These are phyloP conservation scores for Trematocara variabile DNA, from an alignment of 2,113 vertebrate species.

Conservation along the genomic window DNA sequence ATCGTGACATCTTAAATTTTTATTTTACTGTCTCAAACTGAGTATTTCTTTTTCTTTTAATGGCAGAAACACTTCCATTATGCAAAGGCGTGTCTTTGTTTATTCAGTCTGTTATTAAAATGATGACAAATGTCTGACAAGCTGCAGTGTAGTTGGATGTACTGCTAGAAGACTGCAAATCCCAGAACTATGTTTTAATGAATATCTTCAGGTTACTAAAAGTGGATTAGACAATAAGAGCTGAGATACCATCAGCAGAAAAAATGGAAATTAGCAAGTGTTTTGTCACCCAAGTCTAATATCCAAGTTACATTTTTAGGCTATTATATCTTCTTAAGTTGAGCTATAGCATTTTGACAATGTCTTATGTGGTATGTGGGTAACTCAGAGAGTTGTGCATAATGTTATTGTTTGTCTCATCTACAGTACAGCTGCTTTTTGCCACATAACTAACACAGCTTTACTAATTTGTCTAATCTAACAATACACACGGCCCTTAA, in stretches of 20 bases:
- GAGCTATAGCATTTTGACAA: not conserved
- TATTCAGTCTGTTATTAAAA: not conserved
- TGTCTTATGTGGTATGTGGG: not conserved
- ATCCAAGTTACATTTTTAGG: not conserved
- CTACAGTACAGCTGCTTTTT: not conserved
- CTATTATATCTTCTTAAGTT: not conserved
- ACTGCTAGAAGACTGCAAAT: not conserved
- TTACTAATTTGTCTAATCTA: not conserved
- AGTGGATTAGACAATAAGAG: not conserved
- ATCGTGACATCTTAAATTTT: not conserved
- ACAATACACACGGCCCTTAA: accelerated
- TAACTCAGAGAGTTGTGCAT: not conserved
- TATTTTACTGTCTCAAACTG: not conserved
- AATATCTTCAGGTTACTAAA: not conserved
- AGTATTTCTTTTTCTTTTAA: not conserved
- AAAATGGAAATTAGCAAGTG: not conserved
- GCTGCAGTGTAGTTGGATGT: not conserved
- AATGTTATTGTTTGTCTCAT: not conserved
- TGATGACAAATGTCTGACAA: not conserved
- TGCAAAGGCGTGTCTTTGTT: not conserved
- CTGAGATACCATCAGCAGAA: not conserved
- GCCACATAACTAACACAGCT: not conserved
- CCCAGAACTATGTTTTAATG: not conserved
- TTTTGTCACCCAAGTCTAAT: not conserved
- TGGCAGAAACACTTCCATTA: not conserved